A percentile compares a stretch with the other conserved stretches of the same genome.
Conservation (phyloP, 2,888 invertebrate species). For the Metopia argyrocephala region DNA sequence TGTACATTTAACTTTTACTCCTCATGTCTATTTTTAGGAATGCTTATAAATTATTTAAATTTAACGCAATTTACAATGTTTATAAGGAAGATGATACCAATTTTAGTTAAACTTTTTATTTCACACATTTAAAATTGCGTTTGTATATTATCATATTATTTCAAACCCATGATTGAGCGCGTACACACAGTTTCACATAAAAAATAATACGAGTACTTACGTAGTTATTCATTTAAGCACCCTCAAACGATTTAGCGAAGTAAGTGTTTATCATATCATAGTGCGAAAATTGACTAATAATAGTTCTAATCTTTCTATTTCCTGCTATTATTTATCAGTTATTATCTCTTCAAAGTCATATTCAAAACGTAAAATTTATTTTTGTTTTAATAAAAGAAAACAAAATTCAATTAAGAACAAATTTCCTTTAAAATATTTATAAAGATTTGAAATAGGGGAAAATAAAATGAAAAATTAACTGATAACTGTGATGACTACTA, state of each 20-base stretch:
- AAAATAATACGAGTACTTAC: not conserved
- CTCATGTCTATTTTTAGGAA: not conserved
- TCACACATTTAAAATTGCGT: conserved; percentile 5
- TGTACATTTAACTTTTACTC: too few relatives aligned
- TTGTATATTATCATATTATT: not conserved
- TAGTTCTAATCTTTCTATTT: not conserved
- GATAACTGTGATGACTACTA: not conserved
- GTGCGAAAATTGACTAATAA: not conserved
- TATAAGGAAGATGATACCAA: not conserved
- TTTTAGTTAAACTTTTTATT: not conserved
- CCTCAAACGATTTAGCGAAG: not conserved
- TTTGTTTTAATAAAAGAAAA: not conserved
- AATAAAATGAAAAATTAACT: not conserved
- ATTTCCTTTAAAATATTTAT: not conserved
- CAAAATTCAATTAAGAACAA: not conserved
- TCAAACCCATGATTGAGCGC: not conserved
- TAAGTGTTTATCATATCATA: not conserved
- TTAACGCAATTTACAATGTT: not conserved
- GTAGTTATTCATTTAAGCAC: too few relatives aligned
- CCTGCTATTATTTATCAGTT: not conserved
- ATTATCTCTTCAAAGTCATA: not conserved
- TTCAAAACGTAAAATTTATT: not conserved
- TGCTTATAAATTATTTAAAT: not conserved
- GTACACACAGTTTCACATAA: not conserved
- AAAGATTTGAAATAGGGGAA: not conserved